phyloP scores from a whole-genome alignment of 2,113 vertebrate genomes.

The Engystomops pustulosus region DNA sequence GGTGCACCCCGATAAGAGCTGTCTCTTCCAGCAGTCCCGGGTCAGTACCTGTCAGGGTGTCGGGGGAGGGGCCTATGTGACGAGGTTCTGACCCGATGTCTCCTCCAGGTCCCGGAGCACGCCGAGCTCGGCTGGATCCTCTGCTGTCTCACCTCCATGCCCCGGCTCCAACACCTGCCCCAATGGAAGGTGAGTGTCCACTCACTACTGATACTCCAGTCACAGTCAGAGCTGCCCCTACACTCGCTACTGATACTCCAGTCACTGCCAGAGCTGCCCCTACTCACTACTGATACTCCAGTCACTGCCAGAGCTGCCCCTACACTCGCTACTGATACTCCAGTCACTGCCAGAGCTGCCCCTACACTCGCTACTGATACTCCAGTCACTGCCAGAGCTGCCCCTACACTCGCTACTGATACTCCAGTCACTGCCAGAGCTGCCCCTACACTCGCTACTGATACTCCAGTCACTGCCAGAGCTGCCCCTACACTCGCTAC shows the following conservation, averaged over 20 bases:
- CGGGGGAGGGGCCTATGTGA: neutral
- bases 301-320: neutral
- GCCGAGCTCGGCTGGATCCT: conserved; percentile 92
- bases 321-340: neutral
- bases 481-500: no score
- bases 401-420: no score
- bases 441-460: no score
- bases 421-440: no score
- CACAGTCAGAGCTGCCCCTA: neutral
- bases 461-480: no score
- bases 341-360: neutral
- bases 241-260: neutral
- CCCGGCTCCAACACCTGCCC: conserved; percentile 87
- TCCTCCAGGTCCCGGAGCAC: conserved; percentile 86
- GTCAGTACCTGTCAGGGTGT: conserved; percentile 68
- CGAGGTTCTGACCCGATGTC: neutral
- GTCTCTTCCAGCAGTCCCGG: conserved; percentile 95
- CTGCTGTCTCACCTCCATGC: conserved; percentile 87
- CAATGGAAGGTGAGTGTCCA: conserved; percentile 92
- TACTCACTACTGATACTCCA: neutral
- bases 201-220: neutral
- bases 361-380: no score
- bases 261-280: neutral
- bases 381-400: neutral
- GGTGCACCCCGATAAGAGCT: conserved; percentile 82